phyloP scores from a whole-genome alignment of 1,140 invertebrate genomes.

The Caenorhabditis latens region DNA sequence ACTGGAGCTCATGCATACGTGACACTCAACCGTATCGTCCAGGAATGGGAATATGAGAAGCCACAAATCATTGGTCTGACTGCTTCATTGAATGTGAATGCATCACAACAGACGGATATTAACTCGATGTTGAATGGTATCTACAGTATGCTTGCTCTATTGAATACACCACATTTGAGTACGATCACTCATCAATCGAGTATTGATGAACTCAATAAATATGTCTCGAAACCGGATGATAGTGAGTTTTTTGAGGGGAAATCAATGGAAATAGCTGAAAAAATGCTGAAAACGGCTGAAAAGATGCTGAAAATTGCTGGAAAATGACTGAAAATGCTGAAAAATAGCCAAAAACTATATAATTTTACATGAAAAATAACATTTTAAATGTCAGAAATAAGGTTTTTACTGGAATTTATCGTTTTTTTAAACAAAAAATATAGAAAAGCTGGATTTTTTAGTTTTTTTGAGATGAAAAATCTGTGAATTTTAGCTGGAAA shows the following conservation, averaged over 20 bases:
- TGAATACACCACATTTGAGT: constrained; percentile 33
- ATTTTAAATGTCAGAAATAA: background rate
- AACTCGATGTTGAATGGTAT: background rate
- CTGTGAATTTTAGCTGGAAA: no score
- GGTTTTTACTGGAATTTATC: background rate
- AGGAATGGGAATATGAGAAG: constrained; percentile 19
- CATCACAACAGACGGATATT: background rate
- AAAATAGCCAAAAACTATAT: no score
- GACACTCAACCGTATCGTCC: constrained; percentile 21
- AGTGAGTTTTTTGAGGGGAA: constrained; percentile 20
- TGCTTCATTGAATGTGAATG: constrained; percentile 27
- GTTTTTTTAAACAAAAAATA: no score
- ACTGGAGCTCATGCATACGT: constrained; percentile 43
- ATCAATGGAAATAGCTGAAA: no score
- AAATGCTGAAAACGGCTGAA: no score
- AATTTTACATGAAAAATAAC: no score
- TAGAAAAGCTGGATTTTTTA: no score
- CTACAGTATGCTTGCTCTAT: constrained; percentile 35
- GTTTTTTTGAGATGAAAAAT: no score
- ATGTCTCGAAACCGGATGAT: constrained; percentile 59
- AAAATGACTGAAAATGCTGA: no score
- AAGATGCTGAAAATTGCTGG: no score
- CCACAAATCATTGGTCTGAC: constrained; percentile 59
- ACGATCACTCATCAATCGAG: constrained; percentile 2
- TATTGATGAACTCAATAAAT: constrained; percentile 15